Base-by-base conservation (phyloP, 2,797 vertebrate species). In the Siniperca undulata region DNA sequence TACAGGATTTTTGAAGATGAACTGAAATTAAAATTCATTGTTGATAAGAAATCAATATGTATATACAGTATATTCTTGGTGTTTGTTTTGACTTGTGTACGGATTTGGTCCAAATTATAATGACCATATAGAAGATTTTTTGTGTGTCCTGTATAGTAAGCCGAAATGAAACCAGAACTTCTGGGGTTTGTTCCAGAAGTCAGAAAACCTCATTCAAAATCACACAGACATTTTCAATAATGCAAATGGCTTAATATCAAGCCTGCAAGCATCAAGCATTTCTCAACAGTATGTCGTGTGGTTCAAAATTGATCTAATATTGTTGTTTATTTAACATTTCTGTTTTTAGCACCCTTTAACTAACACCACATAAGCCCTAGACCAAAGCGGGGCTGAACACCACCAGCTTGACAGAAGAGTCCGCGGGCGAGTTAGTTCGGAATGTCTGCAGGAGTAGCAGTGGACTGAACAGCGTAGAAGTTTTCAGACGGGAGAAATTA, bases 41-140 rank as follows among this genome's bases (percentile, higher is more conserved):
- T 52, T 44, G 24, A 52, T 22, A 40, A 55, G 17, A 44, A 24
- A 53, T 56, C 16, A 24, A 9, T 14, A 65, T 50, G 19, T 9
- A 50, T 58, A 10, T n/a, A n/a, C 24, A 34, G 36, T 7, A 36
- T 36, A 36, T 7, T 55, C 13, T 58, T 16, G 14, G 20, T 24
- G 58, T 46, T 24, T 50, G 13, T 50, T 19, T 50, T 69, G 22
- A 58, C 40, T 58, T 46, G 27, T 24, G 30, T 27, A 55, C 8
- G 16, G 27, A 42, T 79, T 80, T 72, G 48, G 50, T 74, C 24
- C 46, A 30, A 58, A 36, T 6, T 52, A 10, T 16, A 53, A 64
- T 72, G 10, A 44, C 9, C 19, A 6, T 20, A 30, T 44, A 8
- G 11, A 14, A 4, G n/a, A 8, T 59, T 17, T 34, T 2, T 44